phyloP scores from a whole-genome alignment of 2,888 invertebrate species.

The Allolobophora icterica region DNA sequence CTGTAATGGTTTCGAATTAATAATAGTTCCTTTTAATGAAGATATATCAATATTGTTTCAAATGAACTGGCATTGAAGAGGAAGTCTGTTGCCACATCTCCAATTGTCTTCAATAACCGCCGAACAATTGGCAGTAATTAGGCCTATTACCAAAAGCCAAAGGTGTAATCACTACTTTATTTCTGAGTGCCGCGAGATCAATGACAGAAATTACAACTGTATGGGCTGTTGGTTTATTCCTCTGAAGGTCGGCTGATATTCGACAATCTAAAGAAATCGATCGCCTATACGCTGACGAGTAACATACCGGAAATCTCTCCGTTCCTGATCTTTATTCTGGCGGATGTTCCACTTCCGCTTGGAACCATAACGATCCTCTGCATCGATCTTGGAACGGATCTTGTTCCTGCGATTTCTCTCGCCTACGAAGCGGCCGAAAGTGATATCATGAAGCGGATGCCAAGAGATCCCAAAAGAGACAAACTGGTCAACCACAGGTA shows the following conservation, averaged over 20 bases:
- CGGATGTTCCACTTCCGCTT: conserved; percentile 27
- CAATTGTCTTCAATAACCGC: too few species aligned
- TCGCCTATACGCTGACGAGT: conserved; percentile 24
- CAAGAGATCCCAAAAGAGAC: conserved; percentile 14
- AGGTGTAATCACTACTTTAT: neutral
- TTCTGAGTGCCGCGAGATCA: neutral
- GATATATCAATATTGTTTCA: too few species aligned
- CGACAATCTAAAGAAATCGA: conserved; percentile 33
- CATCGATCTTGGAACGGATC: conserved; percentile 75
- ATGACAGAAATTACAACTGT: too few species aligned
- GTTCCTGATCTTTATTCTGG: conserved; percentile 25
- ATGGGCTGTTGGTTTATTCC: neutral
- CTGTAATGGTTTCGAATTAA: too few species aligned
- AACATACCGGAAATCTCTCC: conserved; percentile 29
- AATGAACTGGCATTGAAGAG: too few species aligned
- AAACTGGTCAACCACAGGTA: conserved; percentile 31
- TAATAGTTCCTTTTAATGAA: too few species aligned
- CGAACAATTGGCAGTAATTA: too few species aligned
- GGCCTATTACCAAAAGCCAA: too few species aligned
- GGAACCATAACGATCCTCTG: conserved; percentile 33
- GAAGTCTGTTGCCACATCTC: too few species aligned
- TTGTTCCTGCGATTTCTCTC: conserved; percentile 67
- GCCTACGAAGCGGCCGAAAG: conserved; percentile 32
- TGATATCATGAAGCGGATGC: conserved; percentile 27
- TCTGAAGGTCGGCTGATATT: conserved; percentile 30